These are phyloP conservation scores for Psammodynastes pulverulentus DNA, from an alignment of 2,113 vertebrate species.

Conservation along the genomic window DNA sequence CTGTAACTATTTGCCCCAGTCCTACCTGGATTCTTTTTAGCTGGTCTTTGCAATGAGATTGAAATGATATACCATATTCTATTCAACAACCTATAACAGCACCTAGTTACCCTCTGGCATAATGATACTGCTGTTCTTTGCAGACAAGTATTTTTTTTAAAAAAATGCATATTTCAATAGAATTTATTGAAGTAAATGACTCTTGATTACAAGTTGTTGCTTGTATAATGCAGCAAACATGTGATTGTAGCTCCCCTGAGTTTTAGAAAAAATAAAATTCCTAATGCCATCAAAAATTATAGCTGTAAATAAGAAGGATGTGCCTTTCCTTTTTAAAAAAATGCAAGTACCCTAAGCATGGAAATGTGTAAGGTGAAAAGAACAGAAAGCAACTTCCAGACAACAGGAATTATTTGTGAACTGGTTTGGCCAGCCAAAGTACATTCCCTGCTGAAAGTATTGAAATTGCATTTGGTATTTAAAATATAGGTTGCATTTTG, in stretches of 20 bases:
- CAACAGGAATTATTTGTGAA: not conserved
- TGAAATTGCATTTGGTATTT: not conserved
- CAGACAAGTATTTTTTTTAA: not conserved
- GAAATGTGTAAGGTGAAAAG: not conserved
- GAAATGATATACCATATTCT: not conserved
- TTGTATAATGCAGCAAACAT: rapidly evolving
- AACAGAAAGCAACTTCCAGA: not conserved
- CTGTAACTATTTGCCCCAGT: not conserved
- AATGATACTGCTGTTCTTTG: not conserved
- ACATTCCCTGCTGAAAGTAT: not conserved
- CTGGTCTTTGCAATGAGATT: not conserved
- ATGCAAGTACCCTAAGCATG: not conserved
- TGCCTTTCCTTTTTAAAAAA: not conserved
- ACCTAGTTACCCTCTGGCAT: not conserved
- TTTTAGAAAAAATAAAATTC: not conserved
- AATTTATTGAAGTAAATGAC: not conserved
- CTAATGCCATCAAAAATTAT: rapidly evolving
- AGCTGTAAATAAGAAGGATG: not conserved
- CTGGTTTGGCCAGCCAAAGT: not conserved
- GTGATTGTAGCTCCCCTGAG: not conserved
- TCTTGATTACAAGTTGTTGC: not conserved
- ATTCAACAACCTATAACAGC: not conserved
- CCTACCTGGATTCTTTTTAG: not conserved
- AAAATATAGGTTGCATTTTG: not conserved
- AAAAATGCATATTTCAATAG: not conserved